These are phyloP conservation scores for Brachionus koreanus DNA, from an alignment of 1,140 invertebrate species.

Conservation along the genomic window DNA sequence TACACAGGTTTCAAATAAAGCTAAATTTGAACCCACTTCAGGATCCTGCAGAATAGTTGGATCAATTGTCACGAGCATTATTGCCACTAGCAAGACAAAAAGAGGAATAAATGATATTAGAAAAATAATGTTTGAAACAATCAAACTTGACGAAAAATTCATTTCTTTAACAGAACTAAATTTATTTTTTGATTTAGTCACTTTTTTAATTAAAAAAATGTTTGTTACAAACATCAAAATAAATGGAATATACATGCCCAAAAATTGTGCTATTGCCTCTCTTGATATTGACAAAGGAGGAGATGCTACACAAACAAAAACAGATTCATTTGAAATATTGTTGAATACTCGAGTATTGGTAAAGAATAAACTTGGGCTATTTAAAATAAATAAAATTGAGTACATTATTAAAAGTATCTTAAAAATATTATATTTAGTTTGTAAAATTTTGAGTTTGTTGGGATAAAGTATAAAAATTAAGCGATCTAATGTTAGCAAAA, in stretches of 20 bases:
- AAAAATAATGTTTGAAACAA: not conserved
- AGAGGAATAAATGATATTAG: not conserved
- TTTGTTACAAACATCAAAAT: not conserved
- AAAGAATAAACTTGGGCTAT: not conserved
- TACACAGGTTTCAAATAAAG: not conserved
- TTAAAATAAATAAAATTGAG: not conserved
- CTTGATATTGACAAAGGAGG: not conserved
- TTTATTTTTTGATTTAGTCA: not conserved
- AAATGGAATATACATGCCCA: slow-evolving; percentile 1
- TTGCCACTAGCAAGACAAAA: not conserved
- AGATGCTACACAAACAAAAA: not conserved
- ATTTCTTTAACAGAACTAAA: not conserved
- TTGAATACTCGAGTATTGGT: not conserved
- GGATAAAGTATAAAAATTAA: not conserved
- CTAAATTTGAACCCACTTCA: not conserved
- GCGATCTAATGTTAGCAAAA: not conserved
- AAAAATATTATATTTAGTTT: not conserved
- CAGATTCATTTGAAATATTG: not conserved
- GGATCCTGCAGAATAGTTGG: not conserved
- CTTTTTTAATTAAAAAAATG: not conserved
- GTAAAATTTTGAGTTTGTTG: not conserved
- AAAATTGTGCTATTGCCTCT: not conserved
- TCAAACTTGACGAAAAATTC: not conserved
- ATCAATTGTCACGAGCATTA: not conserved
- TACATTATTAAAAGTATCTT: not conserved